phyloP scores from a whole-genome alignment of 2,113 vertebrate species.

The Cyanoderma ruficeps region DNA sequence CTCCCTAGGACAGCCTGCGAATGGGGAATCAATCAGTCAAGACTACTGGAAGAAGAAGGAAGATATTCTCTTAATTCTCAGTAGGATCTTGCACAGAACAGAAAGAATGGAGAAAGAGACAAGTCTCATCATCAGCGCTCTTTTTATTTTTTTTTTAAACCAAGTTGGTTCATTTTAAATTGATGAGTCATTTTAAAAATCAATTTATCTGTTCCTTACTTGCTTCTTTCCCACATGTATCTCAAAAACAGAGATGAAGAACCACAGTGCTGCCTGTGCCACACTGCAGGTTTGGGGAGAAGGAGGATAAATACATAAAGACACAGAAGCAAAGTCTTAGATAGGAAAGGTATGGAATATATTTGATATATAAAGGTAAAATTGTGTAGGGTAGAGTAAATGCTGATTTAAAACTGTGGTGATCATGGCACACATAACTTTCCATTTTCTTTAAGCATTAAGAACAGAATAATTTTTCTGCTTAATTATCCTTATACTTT shows the following conservation, averaged over 20 bases:
- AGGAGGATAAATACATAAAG: not conserved
- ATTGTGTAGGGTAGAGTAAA: not conserved
- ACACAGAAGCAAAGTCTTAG: not conserved
- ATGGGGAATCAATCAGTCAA: not conserved
- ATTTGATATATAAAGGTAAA: not conserved
- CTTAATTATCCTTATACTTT: not conserved
- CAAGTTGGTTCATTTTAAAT: not conserved
- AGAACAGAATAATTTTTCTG: not conserved
- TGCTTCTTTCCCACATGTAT: not conserved
- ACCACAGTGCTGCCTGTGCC: accelerated
- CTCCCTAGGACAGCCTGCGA: not conserved
- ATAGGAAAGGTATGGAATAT: not conserved
- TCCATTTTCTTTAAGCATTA: not conserved
- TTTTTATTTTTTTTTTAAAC: not conserved
- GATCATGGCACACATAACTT: not conserved
- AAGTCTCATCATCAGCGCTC: not conserved
- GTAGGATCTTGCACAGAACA: not conserved
- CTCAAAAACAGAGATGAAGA: not conserved
- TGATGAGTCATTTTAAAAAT: not conserved
- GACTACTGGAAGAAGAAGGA: not conserved
- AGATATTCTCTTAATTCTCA: not conserved
- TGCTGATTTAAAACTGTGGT: not conserved
- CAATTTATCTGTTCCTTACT: not conserved
- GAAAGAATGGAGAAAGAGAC: not conserved
- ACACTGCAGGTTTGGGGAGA: not conserved